Evolutionary conservation across 2,888 invertebrate genomes (phyloP), one percentile per base, ranked within the genome.

Genomic region (Meteorus cinctellus): DNA sequence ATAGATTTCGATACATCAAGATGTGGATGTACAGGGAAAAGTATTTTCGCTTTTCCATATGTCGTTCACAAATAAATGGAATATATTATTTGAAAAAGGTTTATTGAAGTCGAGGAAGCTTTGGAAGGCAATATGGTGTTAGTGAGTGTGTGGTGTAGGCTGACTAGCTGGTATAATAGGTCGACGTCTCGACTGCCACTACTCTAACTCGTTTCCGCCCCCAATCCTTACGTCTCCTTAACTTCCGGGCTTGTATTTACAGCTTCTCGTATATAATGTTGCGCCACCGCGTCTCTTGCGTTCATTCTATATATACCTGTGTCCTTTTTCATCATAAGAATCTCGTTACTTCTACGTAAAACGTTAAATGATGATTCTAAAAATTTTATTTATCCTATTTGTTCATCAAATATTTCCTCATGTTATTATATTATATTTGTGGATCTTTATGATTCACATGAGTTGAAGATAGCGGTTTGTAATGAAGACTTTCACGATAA

Each of bases 381-480:
- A 8, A 34, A 34, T 34, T 41, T 24, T 66, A n/a, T 36, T 14
- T 4, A 27, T 36, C 10, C 27, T 48, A 27, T 45, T 29, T 29
- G 14, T 62, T 45, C 51, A 36, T 16, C 66, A 63, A 51, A 19
- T 34, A 19, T 51, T 48, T 66, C 16, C 29, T 67, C 31, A 55
- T 16, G 16, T n/a, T n/a, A 45, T 4, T n/a, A 16, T n/a, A n/a
- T 4, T 4, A 19, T 51, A n/a, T n/a, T 2, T 6, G 24, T n/a
- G 6, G 10, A 24, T 55, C 19, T 55, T 19, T 45, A 16, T 14
- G 24, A 12, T 68, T 74, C 66, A 27, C 51, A 31, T 70, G 36
- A 71, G 27, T 51, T 71, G 29, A 67, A 55, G 69, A 77, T 60
- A 68, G 71, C 71, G 75, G 75, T 72, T 77, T 77, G 77, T 73